Evolutionary conservation across 2,888 invertebrate species (phyloP), one percentile per base, ranked within the genome.

Genomic region (Volucella zonaria): DNA sequence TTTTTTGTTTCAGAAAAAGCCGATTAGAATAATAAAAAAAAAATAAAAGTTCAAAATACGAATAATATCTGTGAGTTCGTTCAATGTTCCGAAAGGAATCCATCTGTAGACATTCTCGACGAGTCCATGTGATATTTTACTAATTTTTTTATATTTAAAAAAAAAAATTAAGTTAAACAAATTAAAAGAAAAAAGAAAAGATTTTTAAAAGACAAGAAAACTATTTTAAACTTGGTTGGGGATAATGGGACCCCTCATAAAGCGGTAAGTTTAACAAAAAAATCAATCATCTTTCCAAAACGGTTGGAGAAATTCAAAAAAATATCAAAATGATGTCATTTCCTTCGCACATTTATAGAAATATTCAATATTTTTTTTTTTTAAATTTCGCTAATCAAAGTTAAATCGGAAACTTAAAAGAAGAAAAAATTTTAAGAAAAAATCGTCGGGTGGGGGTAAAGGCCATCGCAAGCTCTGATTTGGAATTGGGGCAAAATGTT

Each of bases 241-340:
- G 89, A 91, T 88, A 59, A 92, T 92, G 91, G 90, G 89, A 90
- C 92, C 92, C 91, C 90, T 89, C 87, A 89, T 89, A 89, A 90
- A 91, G 90, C 91, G 91, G 91, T 91, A 89, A 90, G 91, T 89
- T 67, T 9, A 38, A n/a, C 18, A 54, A 4, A 51, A n/a, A 54
- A 12, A 11, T 42, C 15, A 4, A 38, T 38, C 31, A 14, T 38
- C 6, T 54, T 8, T 54, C 1, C 12, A 54, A 18, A 58, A n/a
- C 14, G 58, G 40, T 58, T 40, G 6, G 6, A 31, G 31, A 31
- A 31, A 42, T 14, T 15, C 40, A 58, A 58, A 56, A 38, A 66
- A 15, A 10, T 40, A 38, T 47, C 18, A 43, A 74, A 74, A 47
- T 66, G 49, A 66, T 62, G 61, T 62, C 61, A 62, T 51, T 59